A percentile compares a stretch with the other conserved stretches of the same genome.
These are phyloP conservation scores for Archivesica marissinica DNA, from an alignment of 1,140 invertebrate genomes.

Conservation along the genomic window DNA sequence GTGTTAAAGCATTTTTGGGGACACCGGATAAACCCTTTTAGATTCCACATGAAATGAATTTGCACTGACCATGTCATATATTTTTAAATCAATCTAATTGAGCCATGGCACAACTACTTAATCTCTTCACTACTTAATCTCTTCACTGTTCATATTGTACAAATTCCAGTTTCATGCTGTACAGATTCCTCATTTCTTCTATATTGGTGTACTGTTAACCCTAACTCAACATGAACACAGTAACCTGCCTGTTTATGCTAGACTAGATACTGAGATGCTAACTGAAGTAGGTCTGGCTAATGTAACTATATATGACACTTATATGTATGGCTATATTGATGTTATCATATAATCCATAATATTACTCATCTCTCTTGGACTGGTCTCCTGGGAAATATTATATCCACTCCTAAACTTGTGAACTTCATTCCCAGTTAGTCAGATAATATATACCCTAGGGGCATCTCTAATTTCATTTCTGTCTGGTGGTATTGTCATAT, in stretches of 20 bases:
- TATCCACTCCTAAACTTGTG: background rate
- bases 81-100: no score
- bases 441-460: background rate
- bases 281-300: background rate
- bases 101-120: no score
- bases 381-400: background rate
- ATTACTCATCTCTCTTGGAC: background rate
- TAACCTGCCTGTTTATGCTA: background rate
- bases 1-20: no score
- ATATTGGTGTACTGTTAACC: background rate
- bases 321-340: background rate
- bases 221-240: background rate
- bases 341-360: conserved; percentile 4
- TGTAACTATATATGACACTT: conserved; percentile 11
- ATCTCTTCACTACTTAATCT: background rate
- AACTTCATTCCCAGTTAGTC: conserved; percentile 8
- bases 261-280: background rate
- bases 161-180: background rate
- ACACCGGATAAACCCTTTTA: no score
- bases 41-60: no score
- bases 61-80: no score
- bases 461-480: background rate
- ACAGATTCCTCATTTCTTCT: background rate
- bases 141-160: background rate
- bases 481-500: background rate